phyloP scores from a whole-genome alignment of 2,113 vertebrate species.

The Mesembrinibis cayennensis region DNA sequence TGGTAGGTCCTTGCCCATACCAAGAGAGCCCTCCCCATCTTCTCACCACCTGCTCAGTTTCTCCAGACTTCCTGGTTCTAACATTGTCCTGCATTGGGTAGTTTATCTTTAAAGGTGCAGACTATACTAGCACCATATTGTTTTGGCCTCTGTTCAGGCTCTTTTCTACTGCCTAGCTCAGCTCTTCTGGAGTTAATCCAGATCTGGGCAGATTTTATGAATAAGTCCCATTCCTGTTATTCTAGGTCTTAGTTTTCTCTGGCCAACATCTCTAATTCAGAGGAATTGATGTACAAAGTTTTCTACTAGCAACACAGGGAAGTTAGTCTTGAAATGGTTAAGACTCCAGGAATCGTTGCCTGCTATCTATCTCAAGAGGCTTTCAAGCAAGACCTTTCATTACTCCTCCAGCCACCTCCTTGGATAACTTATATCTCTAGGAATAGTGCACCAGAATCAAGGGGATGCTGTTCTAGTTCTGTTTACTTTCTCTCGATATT shows the following conservation, averaged over 20 bases:
- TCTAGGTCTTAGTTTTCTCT: neutral
- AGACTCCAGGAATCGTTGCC: neutral
- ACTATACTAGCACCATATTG: neutral
- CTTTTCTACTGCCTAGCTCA: neutral
- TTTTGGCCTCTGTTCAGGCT: neutral
- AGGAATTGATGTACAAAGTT: rapidly evolving
- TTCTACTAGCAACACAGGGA: neutral
- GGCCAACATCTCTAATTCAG: neutral
- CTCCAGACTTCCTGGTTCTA: neutral
- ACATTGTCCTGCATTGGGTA: rapidly evolving
- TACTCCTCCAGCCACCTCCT: neutral
- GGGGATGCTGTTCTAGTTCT: neutral
- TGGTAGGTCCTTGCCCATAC: neutral
- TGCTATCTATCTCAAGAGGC: neutral
- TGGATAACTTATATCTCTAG: neutral
- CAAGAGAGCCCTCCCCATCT: neutral
- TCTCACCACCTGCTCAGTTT: neutral
- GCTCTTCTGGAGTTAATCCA: neutral
- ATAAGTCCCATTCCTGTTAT: neutral
- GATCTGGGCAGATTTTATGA: neutral
- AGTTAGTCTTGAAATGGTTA: neutral
- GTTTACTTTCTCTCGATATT: neutral
- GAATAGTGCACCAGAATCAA: neutral
- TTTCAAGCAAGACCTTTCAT: neutral
- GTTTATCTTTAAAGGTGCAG: neutral